Evolutionary conservation across 92 coral and sea anemone genomes (phyloP), one percentile per base, ranked within the genome.

Genomic region (Heliopora coerulea): DNA sequence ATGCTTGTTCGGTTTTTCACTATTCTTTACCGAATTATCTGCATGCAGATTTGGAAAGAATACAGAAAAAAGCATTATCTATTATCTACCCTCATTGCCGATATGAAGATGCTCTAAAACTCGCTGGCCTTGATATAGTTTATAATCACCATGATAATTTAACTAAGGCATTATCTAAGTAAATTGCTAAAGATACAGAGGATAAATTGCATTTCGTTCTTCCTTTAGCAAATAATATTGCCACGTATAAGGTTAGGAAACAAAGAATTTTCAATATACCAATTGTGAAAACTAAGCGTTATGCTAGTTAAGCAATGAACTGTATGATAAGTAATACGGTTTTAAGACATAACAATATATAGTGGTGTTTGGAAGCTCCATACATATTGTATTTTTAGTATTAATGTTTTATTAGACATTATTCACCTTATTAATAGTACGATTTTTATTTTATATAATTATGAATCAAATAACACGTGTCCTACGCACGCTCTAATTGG

Each of bases 1-100:
- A 79, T 63, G 81, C 80, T 10, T 74, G 85, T 63, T 59, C 80
- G 11, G 85, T 73, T 7, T 82, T 54, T 20, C 85, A 82, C 34
- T 54, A 63, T 46, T 74, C 85, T 9, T 62, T 82, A 18, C 86
- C 86, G 19, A 32, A 65, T 3, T 82, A 66, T 37, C 54, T 75
- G 21, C 86, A 66, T 15, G 41, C 18, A 56, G 82, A 82, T 3
- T 31, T 75, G 56, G 82, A 82, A 44, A 75, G 58, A 11, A 56
- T 75, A 11, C 86, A 82, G 68, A 82, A 49, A 48, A 82, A 81
- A 75, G 82, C 86, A 24, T 29, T 79, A 30, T 37, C 70, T 8
- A 68, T 78, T 7, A 60, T 79, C 59, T 79, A 68, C 48, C 83
- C 83, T 0, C 14, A 63, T 34, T 31, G 3, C 37, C 58, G 75